These are phyloP conservation scores for Isurus oxyrinchus DNA, from an alignment of 2,113 vertebrate genomes.

Conservation along the genomic window DNA sequence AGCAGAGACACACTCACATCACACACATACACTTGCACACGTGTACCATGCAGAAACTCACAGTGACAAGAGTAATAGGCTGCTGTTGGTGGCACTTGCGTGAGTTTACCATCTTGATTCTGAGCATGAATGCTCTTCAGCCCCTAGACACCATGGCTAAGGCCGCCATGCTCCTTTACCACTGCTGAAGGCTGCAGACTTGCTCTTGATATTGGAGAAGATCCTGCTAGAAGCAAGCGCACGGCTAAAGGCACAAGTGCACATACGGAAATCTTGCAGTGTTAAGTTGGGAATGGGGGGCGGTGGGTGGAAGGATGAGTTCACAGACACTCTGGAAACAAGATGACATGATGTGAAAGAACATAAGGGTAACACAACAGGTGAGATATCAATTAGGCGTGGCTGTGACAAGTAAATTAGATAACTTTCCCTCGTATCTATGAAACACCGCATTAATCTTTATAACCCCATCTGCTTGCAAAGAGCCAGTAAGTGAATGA, in stretches of 20 bases:
- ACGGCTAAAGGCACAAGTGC: not conserved
- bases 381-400: not conserved
- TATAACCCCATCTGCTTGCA: slow-evolving; percentile 54
- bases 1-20: not conserved
- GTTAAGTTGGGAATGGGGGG: no score
- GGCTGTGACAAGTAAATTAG: not conserved
- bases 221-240: not conserved
- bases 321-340: not conserved
- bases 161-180: not conserved
- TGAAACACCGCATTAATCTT: slow-evolving; percentile 45
- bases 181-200: not conserved
- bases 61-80: not conserved
- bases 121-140: not conserved
- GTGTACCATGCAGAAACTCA: not conserved
- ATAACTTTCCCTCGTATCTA: not conserved
- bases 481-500: slow-evolving; percentile 39
- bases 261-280: not conserved
- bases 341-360: not conserved
- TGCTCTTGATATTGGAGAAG: not conserved
- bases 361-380: not conserved
- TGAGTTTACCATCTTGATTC: not conserved
- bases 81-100: not conserved
- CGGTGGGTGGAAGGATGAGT: no score
- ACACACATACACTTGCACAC: not conserved
- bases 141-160: not conserved